Base-by-base conservation (phyloP, 1,140 invertebrate species). In the Drosophila quadrilineata region DNA sequence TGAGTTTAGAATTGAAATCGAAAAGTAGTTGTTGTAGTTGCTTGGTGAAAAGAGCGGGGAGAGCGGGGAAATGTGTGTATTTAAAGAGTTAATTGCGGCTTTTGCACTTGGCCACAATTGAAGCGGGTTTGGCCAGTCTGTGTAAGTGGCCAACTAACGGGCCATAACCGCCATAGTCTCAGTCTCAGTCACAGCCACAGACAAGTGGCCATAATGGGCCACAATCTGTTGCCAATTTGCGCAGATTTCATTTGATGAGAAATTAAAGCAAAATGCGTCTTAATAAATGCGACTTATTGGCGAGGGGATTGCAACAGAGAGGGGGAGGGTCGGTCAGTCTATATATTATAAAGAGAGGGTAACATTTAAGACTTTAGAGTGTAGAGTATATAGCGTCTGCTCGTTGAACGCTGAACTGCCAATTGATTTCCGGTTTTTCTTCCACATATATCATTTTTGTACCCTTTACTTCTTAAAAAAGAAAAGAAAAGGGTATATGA, bases 351-450 rank as follows among this genome's bases (percentile, higher is more conserved):
- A n/a, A n/a, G n/a, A n/a, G n/a, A n/a, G n/a, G n/a, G n/a, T n/a
- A n/a, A n/a, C n/a, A n/a, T n/a, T n/a, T n/a, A n/a, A n/a, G n/a
- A n/a, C n/a, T n/a, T n/a, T n/a, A n/a, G n/a, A n/a, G n/a, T n/a
- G n/a, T n/a, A n/a, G n/a, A n/a, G n/a, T n/a, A n/a, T n/a, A n/a
- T n/a, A n/a, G n/a, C n/a, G n/a, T n/a, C n/a, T n/a, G n/a, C n/a
- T 54, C 66, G 66, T 19, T 48, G 38, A 66, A 14, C 58, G 36
- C 10, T 60, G 48, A 52, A 52, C 70, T 54, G 60, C 67, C 52
- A 49, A 68, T 68, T 72, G 77, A 76, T 76, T 80, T 82, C 77
- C 77, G n/a, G n/a, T n/a, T n/a, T n/a, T n/a, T n/a, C n/a, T n/a
- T n/a, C n/a, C n/a, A n/a, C n/a, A n/a, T n/a, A n/a, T n/a, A n/a